Evolutionary conservation across 2,888 invertebrate genomes (phyloP), one percentile per base, ranked within the genome.

Genomic region (Clepsis dumicolana): DNA sequence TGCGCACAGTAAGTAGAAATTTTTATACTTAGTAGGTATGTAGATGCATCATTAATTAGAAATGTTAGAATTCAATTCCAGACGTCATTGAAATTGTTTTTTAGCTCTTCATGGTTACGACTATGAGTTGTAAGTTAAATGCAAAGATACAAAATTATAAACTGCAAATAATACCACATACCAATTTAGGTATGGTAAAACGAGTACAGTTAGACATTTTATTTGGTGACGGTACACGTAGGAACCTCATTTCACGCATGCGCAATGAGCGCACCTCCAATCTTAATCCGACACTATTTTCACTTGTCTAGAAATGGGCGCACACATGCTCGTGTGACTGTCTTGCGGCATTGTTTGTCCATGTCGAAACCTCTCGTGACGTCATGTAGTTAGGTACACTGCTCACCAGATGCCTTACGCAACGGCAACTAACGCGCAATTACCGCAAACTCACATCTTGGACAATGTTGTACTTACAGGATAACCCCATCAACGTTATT

Each of bases 351-450:
- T 84, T 90, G 90, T 92, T 88, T 88, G 81, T 79, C 77, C 77
- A 77, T 91, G 89, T 86, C 83, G 91, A 86, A 91, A 91, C 85
- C 75, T 71, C 72, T 71, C 73, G 78, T 88, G 89, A 90, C 88
- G 87, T 89, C 90, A 88, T 74, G 67, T 74, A 62, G 75, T n/a
- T n/a, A n/a, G n/a, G n/a, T 80, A 78, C 75, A 78, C 75, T 48
- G 48, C 21, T 48, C 21, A 48, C 77, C 70, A 76, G 70, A 73
- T 75, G 74, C 75, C 75, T 86, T 83, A 75, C 84, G 81, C 80
- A 86, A 87, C 80, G 29, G 53, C 50, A 29, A 52, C 48, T 64
- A 65, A 59, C 52, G 59, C 68, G 68, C 67, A 69, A 50, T 70
- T 65, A 65, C 72, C 41, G 41, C 64, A 66, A 65, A 70, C 70